These are phyloP conservation scores for Ariolimax columbianus DNA, from an alignment of 2,888 invertebrate species.

Conservation along the genomic window DNA sequence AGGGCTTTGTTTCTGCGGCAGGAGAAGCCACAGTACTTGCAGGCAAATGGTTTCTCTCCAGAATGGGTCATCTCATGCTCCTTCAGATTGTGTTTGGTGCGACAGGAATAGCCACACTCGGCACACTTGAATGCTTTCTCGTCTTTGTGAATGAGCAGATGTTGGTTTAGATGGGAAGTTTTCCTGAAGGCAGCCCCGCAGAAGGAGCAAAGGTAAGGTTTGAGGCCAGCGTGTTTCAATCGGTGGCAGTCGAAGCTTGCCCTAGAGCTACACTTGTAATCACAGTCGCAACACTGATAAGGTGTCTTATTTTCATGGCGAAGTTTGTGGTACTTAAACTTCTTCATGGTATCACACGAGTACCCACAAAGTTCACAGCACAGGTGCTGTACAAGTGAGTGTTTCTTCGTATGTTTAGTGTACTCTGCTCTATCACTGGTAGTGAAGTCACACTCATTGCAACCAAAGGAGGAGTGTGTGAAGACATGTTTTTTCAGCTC, in stretches of 20 bases:
- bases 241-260: slow-evolving; percentile 50
- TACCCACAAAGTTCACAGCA: slow-evolving; percentile 55
- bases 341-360: slow-evolving; percentile 45
- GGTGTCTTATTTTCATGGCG: slow-evolving; percentile 49
- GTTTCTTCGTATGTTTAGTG: slow-evolving; percentile 42
- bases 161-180: slow-evolving; percentile 48
- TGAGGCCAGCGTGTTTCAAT: slow-evolving; percentile 48
- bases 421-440: slow-evolving; percentile 45
- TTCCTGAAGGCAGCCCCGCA: slow-evolving; percentile 49
- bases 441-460: slow-evolving; percentile 46
- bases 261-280: slow-evolving; percentile 49
- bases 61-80: slow-evolving; percentile 53
- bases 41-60: slow-evolving; percentile 50
- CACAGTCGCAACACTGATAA: slow-evolving; percentile 44
- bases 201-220: slow-evolving; percentile 47
- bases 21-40: slow-evolving; percentile 48
- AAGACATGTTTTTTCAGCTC: slow-evolving; percentile 47
- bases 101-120: slow-evolving; percentile 44
- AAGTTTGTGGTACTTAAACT: slow-evolving; percentile 46
- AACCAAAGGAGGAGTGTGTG: slow-evolving; percentile 40
- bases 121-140: slow-evolving; percentile 49
- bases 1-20: slow-evolving; percentile 51
- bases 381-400: slow-evolving; percentile 28
- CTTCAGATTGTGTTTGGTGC: slow-evolving; percentile 52
- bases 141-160: slow-evolving; percentile 51